phyloP scores from a whole-genome alignment of 2,797 vertebrate genomes.

The Coendou prehensilis region DNA sequence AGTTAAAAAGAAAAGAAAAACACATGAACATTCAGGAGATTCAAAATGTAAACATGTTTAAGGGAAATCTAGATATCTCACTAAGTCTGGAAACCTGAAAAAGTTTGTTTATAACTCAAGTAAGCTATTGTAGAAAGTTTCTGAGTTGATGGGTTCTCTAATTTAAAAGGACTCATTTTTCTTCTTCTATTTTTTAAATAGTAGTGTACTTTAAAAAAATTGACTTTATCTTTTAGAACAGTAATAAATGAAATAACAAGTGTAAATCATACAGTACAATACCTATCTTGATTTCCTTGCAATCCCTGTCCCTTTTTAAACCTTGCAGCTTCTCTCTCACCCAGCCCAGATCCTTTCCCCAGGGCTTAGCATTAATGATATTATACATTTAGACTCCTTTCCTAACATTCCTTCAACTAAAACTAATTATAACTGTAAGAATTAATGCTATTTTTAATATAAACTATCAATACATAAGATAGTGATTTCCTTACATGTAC shows the following conservation, averaged over 20 bases:
- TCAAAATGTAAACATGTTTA: slow-evolving; percentile 12
- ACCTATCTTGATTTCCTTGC: not conserved
- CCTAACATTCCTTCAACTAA: slow-evolving; percentile 40
- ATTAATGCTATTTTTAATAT: slow-evolving; percentile 56
- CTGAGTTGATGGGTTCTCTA: not conserved
- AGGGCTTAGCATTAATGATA: not conserved
- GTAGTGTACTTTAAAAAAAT: not conserved
- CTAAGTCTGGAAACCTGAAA: not conserved
- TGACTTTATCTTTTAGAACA: not conserved
- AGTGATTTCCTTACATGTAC: slow-evolving; percentile 36
- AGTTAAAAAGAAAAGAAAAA: not conserved
- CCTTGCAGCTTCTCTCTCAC: not conserved
- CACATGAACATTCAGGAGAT: not conserved
- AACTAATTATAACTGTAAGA: slow-evolving; percentile 40
- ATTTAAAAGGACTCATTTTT: not conserved
- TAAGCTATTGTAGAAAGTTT: not conserved
- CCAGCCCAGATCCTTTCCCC: not conserved
- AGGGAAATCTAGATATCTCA: not conserved
- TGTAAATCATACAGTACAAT: not conserved
- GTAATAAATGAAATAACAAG: not conserved
- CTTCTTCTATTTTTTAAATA: not conserved
- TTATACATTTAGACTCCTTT: not conserved
- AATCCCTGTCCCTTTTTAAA: not conserved
- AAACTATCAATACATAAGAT: not conserved
- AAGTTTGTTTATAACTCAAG: not conserved